Percentiles rank a stretch among this genome's conserved stretches.
Evolutionary conservation across 2,113 vertebrate genomes (phyloP).

Genomic region (Corythornis madagascariensis): DNA sequence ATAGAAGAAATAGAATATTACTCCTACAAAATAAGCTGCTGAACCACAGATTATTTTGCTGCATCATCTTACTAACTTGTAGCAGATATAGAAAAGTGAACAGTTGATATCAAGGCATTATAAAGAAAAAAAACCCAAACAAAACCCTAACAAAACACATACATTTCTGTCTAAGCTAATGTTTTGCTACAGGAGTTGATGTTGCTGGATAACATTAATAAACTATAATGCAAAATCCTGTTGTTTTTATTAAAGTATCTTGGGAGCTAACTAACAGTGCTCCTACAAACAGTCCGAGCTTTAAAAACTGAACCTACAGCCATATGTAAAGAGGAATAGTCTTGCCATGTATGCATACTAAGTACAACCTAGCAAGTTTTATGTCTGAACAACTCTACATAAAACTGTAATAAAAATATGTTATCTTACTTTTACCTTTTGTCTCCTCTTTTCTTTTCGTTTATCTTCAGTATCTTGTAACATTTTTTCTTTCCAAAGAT

Average conservation of each 20-base stretch:
- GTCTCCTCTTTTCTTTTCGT: constrained; percentile 90
- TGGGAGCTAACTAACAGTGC: neutral
- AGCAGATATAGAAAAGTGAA: neutral
- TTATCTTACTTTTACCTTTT: constrained; percentile 75
- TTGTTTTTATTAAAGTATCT: neutral
- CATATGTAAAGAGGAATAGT: neutral
- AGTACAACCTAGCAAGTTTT: neutral
- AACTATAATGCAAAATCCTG: neutral
- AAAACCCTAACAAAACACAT: neutral
- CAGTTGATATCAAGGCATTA: neutral
- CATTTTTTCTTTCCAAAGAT: constrained; percentile 99
- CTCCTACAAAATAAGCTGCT: neutral
- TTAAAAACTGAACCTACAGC: neutral
- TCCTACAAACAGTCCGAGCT: neutral
- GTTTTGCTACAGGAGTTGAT: neutral
- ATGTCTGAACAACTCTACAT: neutral
- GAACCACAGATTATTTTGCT: neutral
- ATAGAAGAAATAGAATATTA: neutral
- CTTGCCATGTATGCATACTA: neutral
- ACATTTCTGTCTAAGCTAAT: neutral
- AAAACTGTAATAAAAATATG: neutral
- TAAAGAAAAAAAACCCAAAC: neutral
- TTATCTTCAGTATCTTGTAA: constrained; percentile 99
- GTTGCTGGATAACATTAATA: neutral
- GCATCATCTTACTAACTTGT: neutral